Evolutionary conservation across 2,113 vertebrate species (phyloP).

Genomic region (Cynopterus brachyotis): DNA sequence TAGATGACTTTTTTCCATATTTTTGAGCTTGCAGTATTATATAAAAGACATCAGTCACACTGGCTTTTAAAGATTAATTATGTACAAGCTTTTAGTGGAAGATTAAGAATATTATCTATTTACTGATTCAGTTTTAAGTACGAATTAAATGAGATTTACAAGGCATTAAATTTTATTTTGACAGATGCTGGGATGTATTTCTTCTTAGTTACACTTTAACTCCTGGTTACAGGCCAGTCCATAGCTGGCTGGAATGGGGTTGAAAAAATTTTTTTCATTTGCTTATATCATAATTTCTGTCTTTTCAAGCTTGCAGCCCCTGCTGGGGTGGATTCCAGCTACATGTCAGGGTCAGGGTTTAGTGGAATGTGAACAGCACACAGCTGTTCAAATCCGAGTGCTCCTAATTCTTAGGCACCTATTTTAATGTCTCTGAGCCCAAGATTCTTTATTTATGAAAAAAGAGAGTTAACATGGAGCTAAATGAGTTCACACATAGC

Average conservation of each 20-base stretch:
- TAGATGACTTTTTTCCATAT: background rate
- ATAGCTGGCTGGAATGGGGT: background rate
- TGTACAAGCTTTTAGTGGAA: conserved; percentile 49
- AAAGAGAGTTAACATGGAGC: background rate
- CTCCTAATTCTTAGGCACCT: background rate
- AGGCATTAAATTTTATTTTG: conserved; percentile 62
- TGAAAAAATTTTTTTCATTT: background rate
- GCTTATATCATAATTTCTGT: conserved; percentile 19
- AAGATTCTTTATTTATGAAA: background rate
- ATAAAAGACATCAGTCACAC: background rate
- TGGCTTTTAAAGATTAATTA: conserved; percentile 60
- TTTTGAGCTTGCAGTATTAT: conserved; percentile 20
- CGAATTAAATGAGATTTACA: conserved; percentile 64
- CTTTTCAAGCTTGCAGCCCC: background rate
- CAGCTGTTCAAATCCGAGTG: background rate
- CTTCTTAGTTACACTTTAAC: conserved; percentile 56
- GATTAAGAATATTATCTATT: conserved; percentile 56
- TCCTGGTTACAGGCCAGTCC: background rate
- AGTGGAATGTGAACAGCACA: background rate
- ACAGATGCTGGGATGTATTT: conserved; percentile 62
- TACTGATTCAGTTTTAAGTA: conserved; percentile 55
- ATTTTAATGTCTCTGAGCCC: background rate
- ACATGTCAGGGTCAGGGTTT: background rate
- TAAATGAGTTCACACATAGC: background rate
- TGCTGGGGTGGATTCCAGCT: background rate